Base-by-base conservation (phyloP, 1,140 invertebrate species). In the Bathynomus jamesi region DNA sequence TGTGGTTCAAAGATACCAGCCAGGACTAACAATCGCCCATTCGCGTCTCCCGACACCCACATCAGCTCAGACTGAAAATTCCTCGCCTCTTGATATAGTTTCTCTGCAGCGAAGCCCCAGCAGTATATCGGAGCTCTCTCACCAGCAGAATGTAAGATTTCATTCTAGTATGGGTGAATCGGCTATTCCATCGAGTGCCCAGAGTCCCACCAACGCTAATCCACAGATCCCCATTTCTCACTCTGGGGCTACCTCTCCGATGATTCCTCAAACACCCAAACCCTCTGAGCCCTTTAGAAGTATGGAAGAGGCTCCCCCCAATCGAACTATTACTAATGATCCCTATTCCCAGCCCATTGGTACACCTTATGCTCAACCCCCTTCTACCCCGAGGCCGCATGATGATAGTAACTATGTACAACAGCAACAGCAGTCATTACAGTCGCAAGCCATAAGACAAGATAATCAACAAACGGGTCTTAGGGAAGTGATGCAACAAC, bases 401-500 rank as follows among this genome's bases (percentile, higher is more conserved):
- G 40, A 53, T 53, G 40, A 53, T 21, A 11, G 21, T 53, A 53
- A 21, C 5, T 53, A 17, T 21, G 21, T 30, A 30, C 40, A 53
- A 21, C 64, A 28, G 28, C 64, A 24, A 25, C 64, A n/a, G 31
- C 31, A 4, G 29, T 65, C 28, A 24, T 28, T 65, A 21, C 64
- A 65, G 28, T 5, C 4, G 7, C 64, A 28, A 32, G 7, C 64
- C 24, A 65, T 32, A 7, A 30, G 28, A 25, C 25, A 64, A 64
- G 62, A 70, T 31, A 60, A 64, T 28, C 61, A 65, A 31, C 61
- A 69, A 61, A 65, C 63, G n/a, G 60, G 60, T 8, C 28, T 46
- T 13, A 21, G 61, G 53, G 53, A 31, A 29, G 7, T 25, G 28
- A n/a, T 69, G 28, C 78, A 78, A 68, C 75, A 77, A 30, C 76